phyloP scores from a whole-genome alignment of 1,140 invertebrate genomes.

The Dreissena polymorpha region DNA sequence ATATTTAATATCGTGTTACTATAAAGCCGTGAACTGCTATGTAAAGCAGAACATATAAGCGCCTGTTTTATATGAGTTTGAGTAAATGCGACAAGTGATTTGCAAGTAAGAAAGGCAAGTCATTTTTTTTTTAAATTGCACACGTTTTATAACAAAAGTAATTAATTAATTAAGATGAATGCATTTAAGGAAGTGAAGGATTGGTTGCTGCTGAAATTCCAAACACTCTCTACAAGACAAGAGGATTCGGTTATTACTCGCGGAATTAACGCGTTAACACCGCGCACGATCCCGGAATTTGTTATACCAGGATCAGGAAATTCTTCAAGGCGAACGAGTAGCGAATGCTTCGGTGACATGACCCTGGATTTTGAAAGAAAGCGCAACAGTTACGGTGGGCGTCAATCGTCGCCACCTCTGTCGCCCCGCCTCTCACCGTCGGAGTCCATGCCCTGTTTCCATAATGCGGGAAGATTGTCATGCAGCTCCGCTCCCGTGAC shows the following conservation, averaged over 20 bases:
- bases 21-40: no score
- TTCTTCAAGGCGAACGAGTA: slow-evolving; percentile 69
- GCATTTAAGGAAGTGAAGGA: slow-evolving; percentile 72
- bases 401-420: slow-evolving; percentile 26
- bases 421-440: slow-evolving; percentile 20
- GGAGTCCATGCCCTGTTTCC: slow-evolving; percentile 37
- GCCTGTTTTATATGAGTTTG: no score
- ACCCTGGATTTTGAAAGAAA: slow-evolving; percentile 45
- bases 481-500: slow-evolving; percentile 68
- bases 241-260: slow-evolving; percentile 5
- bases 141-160: no score
- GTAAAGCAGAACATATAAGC: no score
- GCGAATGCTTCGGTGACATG: slow-evolving; percentile 64
- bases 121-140: no score
- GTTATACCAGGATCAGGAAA: slow-evolving; percentile 74
- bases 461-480: neutral
- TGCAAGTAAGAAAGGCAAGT: no score
- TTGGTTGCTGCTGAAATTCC: slow-evolving; percentile 73
- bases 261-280: slow-evolving; percentile 62
- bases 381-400: slow-evolving; percentile 40
- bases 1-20: no score
- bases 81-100: no score
- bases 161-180: slow-evolving; percentile 54
- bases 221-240: slow-evolving; percentile 8
- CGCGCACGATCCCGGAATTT: slow-evolving; percentile 74